A percentile compares a stretch with the other conserved stretches of the same genome.
Conservation (phyloP, 2,888 invertebrate species). For the Cosmia trapezina region DNA sequence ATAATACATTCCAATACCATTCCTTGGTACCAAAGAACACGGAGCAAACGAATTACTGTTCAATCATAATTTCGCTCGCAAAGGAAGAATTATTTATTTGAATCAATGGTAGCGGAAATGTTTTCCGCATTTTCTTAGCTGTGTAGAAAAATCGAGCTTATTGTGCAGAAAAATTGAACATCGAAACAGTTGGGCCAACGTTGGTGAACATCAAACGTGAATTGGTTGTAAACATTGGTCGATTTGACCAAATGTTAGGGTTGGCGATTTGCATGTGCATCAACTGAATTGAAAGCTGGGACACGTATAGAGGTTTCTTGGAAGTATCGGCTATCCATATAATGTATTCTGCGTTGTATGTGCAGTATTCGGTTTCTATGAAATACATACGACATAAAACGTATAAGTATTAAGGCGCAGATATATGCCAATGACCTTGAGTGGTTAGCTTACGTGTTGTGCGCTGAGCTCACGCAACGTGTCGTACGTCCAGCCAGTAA, state of each 20-base stretch:
- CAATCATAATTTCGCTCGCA: slow-evolving; percentile 53
- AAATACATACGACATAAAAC: background rate
- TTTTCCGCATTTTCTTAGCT: slow-evolving; percentile 34
- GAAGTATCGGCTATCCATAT: background rate
- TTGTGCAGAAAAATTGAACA: slow-evolving; percentile 8
- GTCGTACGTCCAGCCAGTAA: too few species aligned
- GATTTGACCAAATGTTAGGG: slow-evolving; percentile 5
- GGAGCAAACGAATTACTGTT: slow-evolving; percentile 47
- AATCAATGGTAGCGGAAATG: slow-evolving; percentile 37
- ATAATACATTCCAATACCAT: slow-evolving; percentile 33
- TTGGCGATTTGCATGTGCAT: slow-evolving; percentile 42
- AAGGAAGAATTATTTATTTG: slow-evolving; percentile 51
- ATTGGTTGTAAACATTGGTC: slow-evolving; percentile 22
- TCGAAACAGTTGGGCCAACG: slow-evolving; percentile 10
- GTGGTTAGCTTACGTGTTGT: too few species aligned
- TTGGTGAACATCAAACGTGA: slow-evolving; percentile 18
- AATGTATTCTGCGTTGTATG: slow-evolving; percentile 4
- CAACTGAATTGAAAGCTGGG: slow-evolving; percentile 39
- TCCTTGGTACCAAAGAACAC: slow-evolving; percentile 11
- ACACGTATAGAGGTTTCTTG: slow-evolving; percentile 34
- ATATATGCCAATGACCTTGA: too few species aligned
- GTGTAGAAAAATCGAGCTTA: background rate
- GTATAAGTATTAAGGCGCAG: too few species aligned
- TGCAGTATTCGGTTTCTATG: background rate
- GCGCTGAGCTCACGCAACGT: too few species aligned